Percentiles rank a stretch among this genome's conserved stretches.
These are phyloP conservation scores for Copidosoma floridanum DNA, from an alignment of 1,140 invertebrate genomes.

Conservation along the genomic window DNA sequence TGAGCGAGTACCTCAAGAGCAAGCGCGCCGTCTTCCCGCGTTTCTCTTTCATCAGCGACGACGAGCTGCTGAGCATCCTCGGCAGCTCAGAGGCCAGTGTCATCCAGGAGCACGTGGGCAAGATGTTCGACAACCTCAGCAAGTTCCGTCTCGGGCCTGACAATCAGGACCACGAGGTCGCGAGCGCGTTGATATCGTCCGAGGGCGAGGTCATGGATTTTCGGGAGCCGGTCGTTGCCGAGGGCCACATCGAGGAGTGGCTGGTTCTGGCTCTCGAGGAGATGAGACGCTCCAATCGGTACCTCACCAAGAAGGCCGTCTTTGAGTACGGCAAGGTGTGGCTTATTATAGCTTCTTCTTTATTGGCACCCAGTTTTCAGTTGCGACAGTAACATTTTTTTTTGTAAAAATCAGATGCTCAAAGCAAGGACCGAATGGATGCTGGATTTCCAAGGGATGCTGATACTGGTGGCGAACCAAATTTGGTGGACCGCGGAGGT, in stretches of 20 bases:
- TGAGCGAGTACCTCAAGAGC: constrained; percentile 85
- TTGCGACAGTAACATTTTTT: constrained; percentile 1
- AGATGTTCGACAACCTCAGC: constrained; percentile 91
- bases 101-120: constrained; percentile 90
- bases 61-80: constrained; percentile 86
- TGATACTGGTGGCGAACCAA: constrained; percentile 79
- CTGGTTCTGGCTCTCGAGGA: constrained; percentile 81
- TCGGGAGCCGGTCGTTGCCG: constrained; percentile 56
- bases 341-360: too few relatives aligned
- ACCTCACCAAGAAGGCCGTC: constrained; percentile 84
- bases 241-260: constrained; percentile 83
- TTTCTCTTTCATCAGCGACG: constrained; percentile 92
- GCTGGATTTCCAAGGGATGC: constrained; percentile 84
- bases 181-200: constrained; percentile 78
- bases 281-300: constrained; percentile 81
- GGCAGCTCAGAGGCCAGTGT: constrained; percentile 76
- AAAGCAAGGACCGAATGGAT: constrained; percentile 76
- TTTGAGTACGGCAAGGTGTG: constrained; percentile 77
- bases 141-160: constrained; percentile 67
- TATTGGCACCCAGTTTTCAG: too few relatives aligned
- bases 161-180: constrained; percentile 63
- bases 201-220: constrained; percentile 88
- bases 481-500: constrained; percentile 94
- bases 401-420: constrained; percentile 39
- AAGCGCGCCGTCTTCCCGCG: constrained; percentile 84